These are phyloP conservation scores for Chinchilla lanigera DNA, from an alignment of 2,113 vertebrate genomes.

Conservation along the genomic window DNA sequence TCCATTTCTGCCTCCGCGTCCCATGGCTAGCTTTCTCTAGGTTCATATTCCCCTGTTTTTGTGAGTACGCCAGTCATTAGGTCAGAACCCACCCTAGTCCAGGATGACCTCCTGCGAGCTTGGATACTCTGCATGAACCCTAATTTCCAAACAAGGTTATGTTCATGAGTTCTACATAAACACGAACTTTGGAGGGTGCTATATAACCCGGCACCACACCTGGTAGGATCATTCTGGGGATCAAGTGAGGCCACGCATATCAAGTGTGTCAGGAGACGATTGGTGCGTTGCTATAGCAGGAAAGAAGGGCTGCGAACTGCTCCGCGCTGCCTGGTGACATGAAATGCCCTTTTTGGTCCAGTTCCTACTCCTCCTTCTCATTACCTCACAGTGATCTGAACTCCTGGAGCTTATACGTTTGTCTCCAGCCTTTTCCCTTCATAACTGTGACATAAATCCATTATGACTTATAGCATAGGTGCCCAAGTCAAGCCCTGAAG, in stretches of 20 bases:
- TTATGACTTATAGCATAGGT: neutral
- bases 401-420: neutral
- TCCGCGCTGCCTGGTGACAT: neutral
- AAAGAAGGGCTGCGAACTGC: neutral
- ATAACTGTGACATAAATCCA: neutral
- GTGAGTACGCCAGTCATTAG: neutral
- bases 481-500: neutral
- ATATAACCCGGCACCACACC: neutral
- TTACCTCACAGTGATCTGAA: neutral
- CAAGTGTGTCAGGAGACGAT: neutral
- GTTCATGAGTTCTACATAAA: accelerated
- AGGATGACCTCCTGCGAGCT: neutral
- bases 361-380: neutral
- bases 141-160: neutral
- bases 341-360: neutral
- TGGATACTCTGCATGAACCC: neutral
- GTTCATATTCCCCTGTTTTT: neutral
- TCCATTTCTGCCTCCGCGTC: neutral
- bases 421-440: neutral
- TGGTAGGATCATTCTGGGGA: neutral
- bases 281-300: neutral
- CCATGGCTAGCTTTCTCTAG: neutral
- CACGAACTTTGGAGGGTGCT: neutral
- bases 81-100: too few relatives aligned
- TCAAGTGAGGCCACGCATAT: neutral